These are phyloP conservation scores for Mycetomoellerius zeteki DNA, from an alignment of 1,140 invertebrate genomes.

Conservation along the genomic window DNA sequence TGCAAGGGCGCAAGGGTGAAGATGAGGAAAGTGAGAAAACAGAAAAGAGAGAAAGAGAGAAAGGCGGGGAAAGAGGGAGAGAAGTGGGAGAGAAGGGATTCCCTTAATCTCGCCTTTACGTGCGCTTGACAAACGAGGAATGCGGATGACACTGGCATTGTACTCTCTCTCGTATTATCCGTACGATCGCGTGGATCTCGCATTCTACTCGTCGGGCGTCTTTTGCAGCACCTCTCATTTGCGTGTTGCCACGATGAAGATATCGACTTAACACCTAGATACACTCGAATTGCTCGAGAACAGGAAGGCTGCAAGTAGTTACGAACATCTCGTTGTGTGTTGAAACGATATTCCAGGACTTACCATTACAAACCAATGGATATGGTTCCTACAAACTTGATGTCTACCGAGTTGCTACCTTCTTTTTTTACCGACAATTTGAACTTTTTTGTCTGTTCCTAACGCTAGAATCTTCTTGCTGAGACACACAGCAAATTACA, in stretches of 20 bases:
- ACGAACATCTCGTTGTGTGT: constrained; percentile 46
- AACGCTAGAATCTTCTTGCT: neutral
- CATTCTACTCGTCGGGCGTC: constrained; percentile 66
- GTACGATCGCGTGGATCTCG: constrained; percentile 72
- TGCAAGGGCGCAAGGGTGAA: constrained; percentile 7
- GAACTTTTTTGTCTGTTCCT: neutral
- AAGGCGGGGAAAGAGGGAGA: neutral
- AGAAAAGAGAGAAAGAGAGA: neutral
- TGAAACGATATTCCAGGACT: constrained; percentile 27
- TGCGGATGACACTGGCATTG: constrained; percentile 75
- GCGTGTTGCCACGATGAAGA: constrained; percentile 64
- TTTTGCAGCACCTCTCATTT: constrained; percentile 70
- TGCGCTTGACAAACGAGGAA: constrained; percentile 78
- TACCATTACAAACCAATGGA: constrained; percentile 12
- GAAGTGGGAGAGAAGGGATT: constrained; percentile 27
- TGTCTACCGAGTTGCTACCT: neutral
- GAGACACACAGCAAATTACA: neutral
- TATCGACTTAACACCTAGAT: constrained; percentile 70
- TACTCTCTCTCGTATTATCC: constrained; percentile 72
- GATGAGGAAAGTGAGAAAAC: constrained; percentile 57
- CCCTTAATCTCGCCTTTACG: constrained; percentile 76
- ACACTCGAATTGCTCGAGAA: constrained; percentile 57
- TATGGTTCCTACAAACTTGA: constrained; percentile 62
- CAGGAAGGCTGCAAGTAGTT: neutral
- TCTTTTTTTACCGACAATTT: neutral